Conservation (phyloP, 2,113 vertebrate genomes). For the Propithecus coquereli region DNA sequence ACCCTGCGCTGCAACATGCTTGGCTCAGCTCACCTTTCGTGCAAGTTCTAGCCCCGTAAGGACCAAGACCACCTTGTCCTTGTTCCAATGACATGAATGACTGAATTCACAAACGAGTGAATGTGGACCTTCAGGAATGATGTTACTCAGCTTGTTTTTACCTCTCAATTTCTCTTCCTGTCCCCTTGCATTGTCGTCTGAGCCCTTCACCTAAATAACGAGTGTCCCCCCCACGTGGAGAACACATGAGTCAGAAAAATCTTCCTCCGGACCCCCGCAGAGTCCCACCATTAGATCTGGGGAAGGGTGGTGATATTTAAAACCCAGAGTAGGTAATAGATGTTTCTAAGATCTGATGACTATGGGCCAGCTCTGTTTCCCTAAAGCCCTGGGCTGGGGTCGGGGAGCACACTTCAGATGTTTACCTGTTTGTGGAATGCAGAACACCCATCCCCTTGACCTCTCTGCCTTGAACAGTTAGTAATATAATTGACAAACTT, state of each 20-base stretch:
- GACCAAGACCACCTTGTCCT: not conserved
- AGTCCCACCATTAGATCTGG: not conserved
- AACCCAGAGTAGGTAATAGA: not conserved
- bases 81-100: not conserved
- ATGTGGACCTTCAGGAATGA: not conserved
- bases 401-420: not conserved
- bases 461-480: not conserved
- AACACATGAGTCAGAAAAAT: not conserved
- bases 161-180: not conserved
- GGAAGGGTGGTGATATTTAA: not conserved
- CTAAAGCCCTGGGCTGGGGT: not conserved
- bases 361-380: not conserved
- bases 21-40: too few relatives aligned
- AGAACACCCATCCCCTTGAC: not conserved
- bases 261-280: not conserved
- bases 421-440: not conserved
- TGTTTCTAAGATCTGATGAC: not conserved
- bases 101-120: not conserved
- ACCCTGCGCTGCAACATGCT: too few relatives aligned
- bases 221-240: not conserved
- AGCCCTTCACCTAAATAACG: not conserved
- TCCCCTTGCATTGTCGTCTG: not conserved
- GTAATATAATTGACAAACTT: conserved; percentile 31
- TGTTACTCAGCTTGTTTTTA: not conserved
- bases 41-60: not conserved